Base-by-base conservation (phyloP, 2,113 vertebrate genomes). In the Chaenocephalus aceratus region DNA sequence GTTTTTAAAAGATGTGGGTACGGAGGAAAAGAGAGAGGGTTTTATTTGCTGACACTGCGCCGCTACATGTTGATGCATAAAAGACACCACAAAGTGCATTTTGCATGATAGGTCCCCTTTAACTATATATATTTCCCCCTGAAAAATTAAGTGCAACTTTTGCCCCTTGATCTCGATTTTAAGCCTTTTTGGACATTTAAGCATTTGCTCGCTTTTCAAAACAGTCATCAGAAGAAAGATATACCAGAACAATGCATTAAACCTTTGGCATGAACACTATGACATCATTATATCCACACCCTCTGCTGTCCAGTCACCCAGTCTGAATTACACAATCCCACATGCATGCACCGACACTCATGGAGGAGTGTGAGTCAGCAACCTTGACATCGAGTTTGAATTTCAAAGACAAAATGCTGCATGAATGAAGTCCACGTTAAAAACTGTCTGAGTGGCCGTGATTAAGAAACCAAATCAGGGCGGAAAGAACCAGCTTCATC, bases 211-310 rank as follows among this genome's bases (percentile, higher is more conserved):
- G 1, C 36, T 41, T 41, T 46, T 46, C 14, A 53, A 2, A 61
- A 21, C 52, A 21, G 7, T 2, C 30, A 30, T 30, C 30, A 30
- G 30, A 30, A 30, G 30, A 30, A 30, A 30, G 30, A 30, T 30
- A 30, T 30, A 30, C 30, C 30, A 30, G 3, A 30, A 4, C 3
- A 30, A 30, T 30, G 30, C 30, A 30, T 30, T 30, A 30, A 30
- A 30, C 30, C 46, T 59, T 21, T 36, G 30, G 62, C 30, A 4
- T 23, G 16, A 75, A 48, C 30, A 64, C 53, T 23, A 76, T 86
- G 83, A 86, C 72, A 77, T 90, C 75, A 86, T 76, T 6, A 15
- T 10, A 44, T 56, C 60, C 72, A 54, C 86, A 76, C 82, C 66
- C 82, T 53, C 58, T 77, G 76, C 72, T 72, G 72, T 80, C 80